Evolutionary conservation across 2,888 invertebrate species (phyloP), one percentile per base, ranked within the genome.

Genomic region (Antheraea yamamai): DNA sequence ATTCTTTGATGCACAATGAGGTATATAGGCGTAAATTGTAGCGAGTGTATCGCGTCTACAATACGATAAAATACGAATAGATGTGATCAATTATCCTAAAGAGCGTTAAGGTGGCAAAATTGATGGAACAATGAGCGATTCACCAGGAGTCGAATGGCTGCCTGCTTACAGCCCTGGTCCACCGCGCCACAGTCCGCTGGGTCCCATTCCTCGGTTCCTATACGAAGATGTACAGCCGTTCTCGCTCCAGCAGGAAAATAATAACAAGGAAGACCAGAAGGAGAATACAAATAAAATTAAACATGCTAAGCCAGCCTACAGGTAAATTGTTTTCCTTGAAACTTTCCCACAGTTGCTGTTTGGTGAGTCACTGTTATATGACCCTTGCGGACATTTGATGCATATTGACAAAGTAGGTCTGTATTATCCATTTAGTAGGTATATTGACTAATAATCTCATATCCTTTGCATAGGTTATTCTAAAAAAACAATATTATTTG

Each of bases 301-400:
- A 85, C 95, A 95, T 82, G 95, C 95, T 7, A 96, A 96, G 84
- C 96, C 96, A 79, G 95, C 95, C 12, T 95, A 95, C 90, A 95
- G 95, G 95, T 95, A 93, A 82, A 77, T 79, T 85, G 87, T 88
- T 85, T 87, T 83, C 83, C 82, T 82, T 72, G 35, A 39, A 18
- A 51, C 66, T 51, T 58, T 58, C 10, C 74, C 61, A 72, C 61
- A 72, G 71, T 75, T 71, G 74, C 71, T 61, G 58, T 61, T 47
- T 61, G 35, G 71, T 75, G 74, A 75, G 20, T 75, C 74, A 75
- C 72, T 71, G 80, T 78, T 77, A 81, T 80, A 83, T 87, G 88
- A 86, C 86, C 84, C 85, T 81, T 71, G 61, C 20, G 18, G 8
- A 70, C 23, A 39, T 39, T 70, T 70, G 23, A 26, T 70, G 35